phyloP scores from a whole-genome alignment of 2,113 vertebrate species.

The Ciconia maguari region DNA sequence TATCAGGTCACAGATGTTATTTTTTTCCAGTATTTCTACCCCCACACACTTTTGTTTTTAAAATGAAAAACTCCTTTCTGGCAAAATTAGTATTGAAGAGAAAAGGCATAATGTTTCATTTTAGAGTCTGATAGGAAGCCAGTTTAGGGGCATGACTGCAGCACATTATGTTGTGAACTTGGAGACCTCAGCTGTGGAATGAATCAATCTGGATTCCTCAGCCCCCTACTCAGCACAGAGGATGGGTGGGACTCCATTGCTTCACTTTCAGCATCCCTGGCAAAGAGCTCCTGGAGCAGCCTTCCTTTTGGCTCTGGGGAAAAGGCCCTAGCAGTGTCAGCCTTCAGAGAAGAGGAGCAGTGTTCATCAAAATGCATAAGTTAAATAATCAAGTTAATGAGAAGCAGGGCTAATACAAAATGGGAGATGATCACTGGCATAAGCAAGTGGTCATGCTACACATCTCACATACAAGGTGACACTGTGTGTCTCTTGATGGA shows the following conservation, averaged over 20 bases:
- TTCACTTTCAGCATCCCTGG: conserved; percentile 8
- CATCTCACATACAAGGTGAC: not conserved
- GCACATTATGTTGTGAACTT: not conserved
- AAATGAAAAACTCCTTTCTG: not conserved
- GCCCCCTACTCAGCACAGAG: not conserved
- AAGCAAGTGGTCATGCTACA: not conserved
- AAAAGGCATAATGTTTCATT: conserved; percentile 23
- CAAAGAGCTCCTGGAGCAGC: not conserved
- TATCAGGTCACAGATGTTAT: not conserved
- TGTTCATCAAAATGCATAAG: not conserved
- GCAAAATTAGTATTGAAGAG: not conserved
- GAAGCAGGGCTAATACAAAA: not conserved
- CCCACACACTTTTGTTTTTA: not conserved
- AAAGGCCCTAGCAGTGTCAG: not conserved
- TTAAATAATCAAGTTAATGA: not conserved
- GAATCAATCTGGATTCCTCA: conserved; percentile 22
- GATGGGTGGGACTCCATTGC: conserved; percentile 21
- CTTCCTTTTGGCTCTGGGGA: not conserved
- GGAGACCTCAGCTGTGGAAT: not conserved
- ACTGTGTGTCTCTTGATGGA: not conserved
- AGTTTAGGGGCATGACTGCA: conserved; percentile 42
- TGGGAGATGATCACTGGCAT: too few species aligned
- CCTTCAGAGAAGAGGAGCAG: not conserved
- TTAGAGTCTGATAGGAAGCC: conserved; percentile 4
- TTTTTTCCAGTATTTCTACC: not conserved